A percentile compares a stretch with the other conserved stretches of the same genome.
These are phyloP conservation scores for Teleogryllus oceanicus DNA, from an alignment of 2,888 invertebrate species.

Conservation along the genomic window DNA sequence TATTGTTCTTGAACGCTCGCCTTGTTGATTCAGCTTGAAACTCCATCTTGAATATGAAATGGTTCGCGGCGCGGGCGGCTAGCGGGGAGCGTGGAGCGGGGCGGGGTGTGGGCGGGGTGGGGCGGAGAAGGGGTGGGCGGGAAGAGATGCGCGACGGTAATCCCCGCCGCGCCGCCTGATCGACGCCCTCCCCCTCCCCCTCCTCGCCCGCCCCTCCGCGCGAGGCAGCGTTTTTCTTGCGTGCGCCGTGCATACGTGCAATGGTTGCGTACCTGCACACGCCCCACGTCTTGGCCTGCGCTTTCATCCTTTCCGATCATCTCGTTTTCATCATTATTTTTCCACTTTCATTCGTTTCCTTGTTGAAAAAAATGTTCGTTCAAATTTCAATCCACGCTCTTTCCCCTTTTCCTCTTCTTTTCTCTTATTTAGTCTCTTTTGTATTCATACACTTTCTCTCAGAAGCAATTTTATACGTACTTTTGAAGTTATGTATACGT, in stretches of 20 bases:
- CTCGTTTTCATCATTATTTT: too few relatives aligned
- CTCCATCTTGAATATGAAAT: slow-evolving; percentile 39
- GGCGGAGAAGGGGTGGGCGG: background rate
- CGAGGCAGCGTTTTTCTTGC: background rate
- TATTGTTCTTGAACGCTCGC: slow-evolving; percentile 37
- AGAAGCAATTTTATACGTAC: too few relatives aligned
- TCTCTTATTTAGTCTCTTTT: too few relatives aligned
- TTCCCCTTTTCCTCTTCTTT: too few relatives aligned
- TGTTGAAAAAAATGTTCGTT: too few relatives aligned
- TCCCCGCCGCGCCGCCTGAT: background rate
- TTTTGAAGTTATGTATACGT: too few relatives aligned
- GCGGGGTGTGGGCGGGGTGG: background rate
- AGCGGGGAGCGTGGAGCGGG: background rate
- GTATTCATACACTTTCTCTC: too few relatives aligned
- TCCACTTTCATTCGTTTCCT: too few relatives aligned
- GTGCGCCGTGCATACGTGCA: background rate
- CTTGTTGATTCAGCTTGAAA: slow-evolving; percentile 38
- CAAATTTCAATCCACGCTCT: too few relatives aligned
- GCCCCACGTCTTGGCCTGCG: too few relatives aligned
- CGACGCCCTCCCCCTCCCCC: background rate
- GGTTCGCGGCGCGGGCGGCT: slow-evolving; percentile 18
- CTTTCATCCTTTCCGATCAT: too few relatives aligned
- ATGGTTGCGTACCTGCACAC: too few relatives aligned
- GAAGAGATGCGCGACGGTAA: background rate
- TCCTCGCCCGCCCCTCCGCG: background rate